phyloP scores from a whole-genome alignment of 53 echinoderm and acorn worm species.

The Echinometra lucunter region DNA sequence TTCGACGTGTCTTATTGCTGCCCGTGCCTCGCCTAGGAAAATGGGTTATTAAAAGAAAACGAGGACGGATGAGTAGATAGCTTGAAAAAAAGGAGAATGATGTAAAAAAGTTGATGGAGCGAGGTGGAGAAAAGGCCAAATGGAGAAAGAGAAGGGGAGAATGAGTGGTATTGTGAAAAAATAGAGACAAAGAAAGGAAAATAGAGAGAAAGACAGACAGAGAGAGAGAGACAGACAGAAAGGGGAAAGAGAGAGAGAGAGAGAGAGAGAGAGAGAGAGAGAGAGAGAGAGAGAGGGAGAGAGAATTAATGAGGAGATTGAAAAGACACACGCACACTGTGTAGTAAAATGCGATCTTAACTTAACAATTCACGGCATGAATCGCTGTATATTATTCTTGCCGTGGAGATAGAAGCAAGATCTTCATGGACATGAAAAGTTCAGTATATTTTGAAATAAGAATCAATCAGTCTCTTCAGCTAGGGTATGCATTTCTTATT shows the following conservation, averaged over 20 bases:
- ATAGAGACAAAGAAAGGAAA: not conserved
- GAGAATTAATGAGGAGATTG: too few species aligned
- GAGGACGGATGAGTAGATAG: conserved; percentile 1
- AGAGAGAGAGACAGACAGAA: not conserved
- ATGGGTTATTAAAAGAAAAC: conserved; percentile 47
- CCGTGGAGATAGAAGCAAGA: too few species aligned
- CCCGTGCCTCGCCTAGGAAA: conserved; percentile 16
- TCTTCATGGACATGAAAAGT: too few species aligned
- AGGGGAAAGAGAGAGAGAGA: not conserved
- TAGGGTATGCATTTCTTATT: not conserved
- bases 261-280: not conserved
- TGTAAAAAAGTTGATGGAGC: not conserved
- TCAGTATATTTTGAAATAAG: not conserved
- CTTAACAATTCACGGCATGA: too few species aligned
- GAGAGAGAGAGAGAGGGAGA: not conserved
- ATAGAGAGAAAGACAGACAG: conserved; percentile 14
- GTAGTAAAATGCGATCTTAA: too few species aligned
- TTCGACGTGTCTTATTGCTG: conserved; percentile 20
- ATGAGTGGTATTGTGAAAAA: not conserved
- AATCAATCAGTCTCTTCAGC: not conserved
- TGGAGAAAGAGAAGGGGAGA: not conserved
- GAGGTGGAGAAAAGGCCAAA: not conserved
- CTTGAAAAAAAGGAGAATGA: not conserved
- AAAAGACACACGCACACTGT: not conserved
- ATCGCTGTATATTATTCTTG: too few species aligned